phyloP scores from a whole-genome alignment of 2,888 invertebrate genomes.

The Harpalus rubripes region DNA sequence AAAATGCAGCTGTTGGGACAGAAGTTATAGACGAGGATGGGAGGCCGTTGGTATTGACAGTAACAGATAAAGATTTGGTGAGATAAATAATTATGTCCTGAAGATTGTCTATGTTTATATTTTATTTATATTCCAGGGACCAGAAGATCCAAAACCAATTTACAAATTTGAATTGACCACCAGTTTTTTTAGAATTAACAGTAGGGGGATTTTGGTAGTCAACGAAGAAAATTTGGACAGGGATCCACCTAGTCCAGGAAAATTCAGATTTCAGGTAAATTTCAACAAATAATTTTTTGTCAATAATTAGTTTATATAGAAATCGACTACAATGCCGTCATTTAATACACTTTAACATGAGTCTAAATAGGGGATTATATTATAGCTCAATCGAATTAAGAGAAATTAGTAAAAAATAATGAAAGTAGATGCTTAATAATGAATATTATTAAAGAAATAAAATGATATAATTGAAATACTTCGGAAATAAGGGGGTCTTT shows the following conservation, averaged over 20 bases:
- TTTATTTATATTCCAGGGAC: constrained; percentile 80
- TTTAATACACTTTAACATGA: no score
- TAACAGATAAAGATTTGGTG: constrained; percentile 92
- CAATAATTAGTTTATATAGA: no score
- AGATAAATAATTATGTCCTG: constrained; percentile 73
- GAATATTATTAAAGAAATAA: no score
- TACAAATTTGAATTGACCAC: constrained; percentile 93
- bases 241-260: constrained; percentile 91
- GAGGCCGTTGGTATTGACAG: constrained; percentile 85
- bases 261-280: constrained; percentile 89
- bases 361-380: no score
- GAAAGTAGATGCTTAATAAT: no score
- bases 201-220: constrained; percentile 86
- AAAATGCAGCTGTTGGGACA: constrained; percentile 92
- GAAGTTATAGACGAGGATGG: constrained; percentile 84
- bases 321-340: no score
- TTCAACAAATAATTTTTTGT: no score
- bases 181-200: constrained; percentile 88
- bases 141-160: constrained; percentile 87
- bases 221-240: constrained; percentile 91
- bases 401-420: no score
- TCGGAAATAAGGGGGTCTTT: no score
- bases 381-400: no score
- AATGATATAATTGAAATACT: no score
- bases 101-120: constrained; percentile 2